phyloP scores from a whole-genome alignment of 92 coral and sea anemone species.

The Siderastrea radians region DNA sequence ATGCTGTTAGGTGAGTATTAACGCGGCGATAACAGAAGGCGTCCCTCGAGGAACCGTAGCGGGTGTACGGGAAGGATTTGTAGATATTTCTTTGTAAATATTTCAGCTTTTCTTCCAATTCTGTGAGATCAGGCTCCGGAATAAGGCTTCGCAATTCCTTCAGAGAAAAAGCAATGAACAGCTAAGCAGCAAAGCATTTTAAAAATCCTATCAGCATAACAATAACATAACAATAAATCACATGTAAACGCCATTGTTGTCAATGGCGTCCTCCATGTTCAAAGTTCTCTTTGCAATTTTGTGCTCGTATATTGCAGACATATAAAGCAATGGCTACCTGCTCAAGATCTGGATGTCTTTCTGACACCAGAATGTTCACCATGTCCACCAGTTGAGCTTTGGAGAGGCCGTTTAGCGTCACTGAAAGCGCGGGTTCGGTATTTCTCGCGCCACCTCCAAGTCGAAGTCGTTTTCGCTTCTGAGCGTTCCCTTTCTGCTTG shows the following conservation, averaged over 20 bases:
- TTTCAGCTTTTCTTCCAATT: constrained; percentile 70
- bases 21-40: constrained; percentile 82
- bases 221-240: background rate
- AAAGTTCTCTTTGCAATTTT: background rate
- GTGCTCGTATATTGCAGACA: too few relatives aligned
- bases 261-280: constrained; percentile 12
- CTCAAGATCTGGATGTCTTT: constrained; percentile 77
- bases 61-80: constrained; percentile 80
- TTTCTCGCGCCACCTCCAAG: constrained; percentile 37
- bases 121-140: constrained; percentile 84
- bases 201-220: constrained; percentile 6
- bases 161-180: constrained; percentile 16
- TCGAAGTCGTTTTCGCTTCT: constrained; percentile 71
- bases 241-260: constrained; percentile 18
- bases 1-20: constrained; percentile 71
- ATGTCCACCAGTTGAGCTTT: constrained; percentile 76
- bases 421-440: constrained; percentile 51
- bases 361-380: constrained; percentile 56
- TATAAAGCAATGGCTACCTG: constrained; percentile 50
- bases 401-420: constrained; percentile 71
- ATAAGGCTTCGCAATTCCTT: constrained; percentile 77
- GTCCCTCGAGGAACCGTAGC: constrained; percentile 82
- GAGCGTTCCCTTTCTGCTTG: constrained; percentile 15
- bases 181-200: background rate
- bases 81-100: constrained; percentile 74